Percentiles rank a stretch among this genome's conserved stretches.
phyloP scores from a whole-genome alignment of 2,113 vertebrate species.

The Upupa epops region DNA sequence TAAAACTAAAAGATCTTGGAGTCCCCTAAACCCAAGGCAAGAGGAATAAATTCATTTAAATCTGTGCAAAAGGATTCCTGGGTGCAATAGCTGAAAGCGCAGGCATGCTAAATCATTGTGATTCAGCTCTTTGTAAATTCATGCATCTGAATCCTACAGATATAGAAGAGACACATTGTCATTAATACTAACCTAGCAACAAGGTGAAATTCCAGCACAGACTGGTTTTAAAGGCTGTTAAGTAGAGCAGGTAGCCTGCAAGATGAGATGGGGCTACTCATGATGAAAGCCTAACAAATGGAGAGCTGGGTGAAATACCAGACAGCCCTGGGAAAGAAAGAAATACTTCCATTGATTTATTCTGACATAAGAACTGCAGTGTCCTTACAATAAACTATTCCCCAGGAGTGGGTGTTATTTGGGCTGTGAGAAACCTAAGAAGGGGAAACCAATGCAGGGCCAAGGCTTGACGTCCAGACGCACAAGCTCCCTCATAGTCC shows the following conservation, averaged over 20 bases:
- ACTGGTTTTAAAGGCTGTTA: not conserved
- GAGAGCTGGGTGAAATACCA: not conserved
- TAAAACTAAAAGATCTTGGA: not conserved
- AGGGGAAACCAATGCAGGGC: slow-evolving; percentile 41
- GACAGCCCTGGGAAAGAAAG: not conserved
- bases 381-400: not conserved
- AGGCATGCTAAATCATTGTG: not conserved
- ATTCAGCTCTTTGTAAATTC: not conserved
- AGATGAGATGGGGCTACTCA: not conserved
- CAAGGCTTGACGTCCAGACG: not conserved
- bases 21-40: not conserved
- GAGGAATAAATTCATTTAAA: not conserved
- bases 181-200: not conserved
- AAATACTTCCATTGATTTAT: slow-evolving; percentile 2
- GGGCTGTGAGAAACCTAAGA: not conserved
- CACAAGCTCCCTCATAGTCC: not conserved
- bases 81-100: not conserved
- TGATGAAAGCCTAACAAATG: not conserved
- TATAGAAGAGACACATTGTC: not conserved
- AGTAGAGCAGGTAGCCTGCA: not conserved
- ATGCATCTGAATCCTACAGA: not conserved
- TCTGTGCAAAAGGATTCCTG: not conserved
- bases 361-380: not conserved
- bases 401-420: not conserved
- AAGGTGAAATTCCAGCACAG: not conserved